phyloP scores from a whole-genome alignment of 2,888 invertebrate species.

The Lycia hirtaria region DNA sequence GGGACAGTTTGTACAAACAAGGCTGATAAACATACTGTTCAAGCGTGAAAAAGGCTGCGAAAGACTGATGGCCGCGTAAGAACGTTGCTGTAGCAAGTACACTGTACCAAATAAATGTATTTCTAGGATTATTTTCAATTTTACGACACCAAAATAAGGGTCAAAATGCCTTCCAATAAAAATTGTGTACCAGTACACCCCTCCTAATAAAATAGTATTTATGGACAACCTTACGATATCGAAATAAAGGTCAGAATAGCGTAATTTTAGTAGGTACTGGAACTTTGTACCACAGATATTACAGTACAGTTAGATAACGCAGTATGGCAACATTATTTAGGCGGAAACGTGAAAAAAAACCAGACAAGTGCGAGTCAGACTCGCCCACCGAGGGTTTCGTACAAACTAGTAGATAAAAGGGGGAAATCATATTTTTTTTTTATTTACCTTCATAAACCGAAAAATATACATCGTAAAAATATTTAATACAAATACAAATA shows the following conservation, averaged over 20 bases:
- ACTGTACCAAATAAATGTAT: background rate
- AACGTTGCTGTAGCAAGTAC: background rate
- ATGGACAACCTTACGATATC: conserved; percentile 12
- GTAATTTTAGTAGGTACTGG: conserved; percentile 5
- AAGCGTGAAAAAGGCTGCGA: background rate
- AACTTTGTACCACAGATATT: background rate
- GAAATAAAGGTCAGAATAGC: conserved; percentile 13
- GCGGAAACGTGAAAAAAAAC: too few species aligned
- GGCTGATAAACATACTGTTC: too few species aligned
- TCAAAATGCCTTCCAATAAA: background rate
- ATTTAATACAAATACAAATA: too few species aligned
- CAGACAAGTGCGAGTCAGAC: too few species aligned
- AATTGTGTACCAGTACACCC: background rate
- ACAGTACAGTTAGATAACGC: background rate
- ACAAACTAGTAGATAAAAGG: too few species aligned
- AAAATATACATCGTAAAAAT: too few species aligned
- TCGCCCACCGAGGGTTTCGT: too few species aligned
- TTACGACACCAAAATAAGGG: background rate
- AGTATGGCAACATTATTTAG: background rate
- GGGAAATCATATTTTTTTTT: too few species aligned
- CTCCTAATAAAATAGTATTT: background rate
- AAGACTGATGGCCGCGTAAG: background rate
- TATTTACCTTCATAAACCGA: too few species aligned
- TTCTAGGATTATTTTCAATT: background rate
- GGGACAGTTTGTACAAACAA: too few species aligned